Conservation (phyloP, 2,797 vertebrate species). For the Erpetoichthys calabaricus region DNA sequence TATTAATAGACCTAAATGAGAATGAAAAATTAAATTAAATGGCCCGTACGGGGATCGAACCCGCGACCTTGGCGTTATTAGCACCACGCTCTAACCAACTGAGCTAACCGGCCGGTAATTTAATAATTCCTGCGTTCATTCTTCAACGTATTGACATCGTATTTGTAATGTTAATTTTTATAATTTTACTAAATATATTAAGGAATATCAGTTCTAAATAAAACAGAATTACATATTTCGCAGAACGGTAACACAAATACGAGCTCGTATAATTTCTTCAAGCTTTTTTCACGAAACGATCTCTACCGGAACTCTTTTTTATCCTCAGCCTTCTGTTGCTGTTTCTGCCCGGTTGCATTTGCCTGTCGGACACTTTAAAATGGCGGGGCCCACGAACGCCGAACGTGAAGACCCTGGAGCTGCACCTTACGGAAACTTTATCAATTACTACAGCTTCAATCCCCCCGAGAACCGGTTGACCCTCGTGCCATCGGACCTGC, state of each 20-base stretch:
- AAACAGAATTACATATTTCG: too few species aligned
- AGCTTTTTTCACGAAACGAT: too few species aligned
- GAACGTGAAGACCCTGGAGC: constrained; percentile 53
- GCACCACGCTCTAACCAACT: constrained; percentile 3
- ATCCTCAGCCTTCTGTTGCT: neutral
- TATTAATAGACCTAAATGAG: too few species aligned
- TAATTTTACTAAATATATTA: too few species aligned
- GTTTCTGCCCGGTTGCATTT: constrained; percentile 30
- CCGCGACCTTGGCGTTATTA: constrained; percentile 30
- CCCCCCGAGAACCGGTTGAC: constrained; percentile 66
- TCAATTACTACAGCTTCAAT: constrained; percentile 76
- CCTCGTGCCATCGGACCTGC: constrained; percentile 55
- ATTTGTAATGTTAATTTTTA: too few species aligned
- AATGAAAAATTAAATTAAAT: neutral
- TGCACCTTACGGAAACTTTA: constrained; percentile 74
- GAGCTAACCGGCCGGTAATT: neutral
- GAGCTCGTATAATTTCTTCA: too few species aligned
- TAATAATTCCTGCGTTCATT: too few species aligned
- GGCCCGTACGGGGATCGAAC: constrained; percentile 51
- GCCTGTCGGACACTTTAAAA: constrained; percentile 18
- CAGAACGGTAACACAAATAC: too few species aligned
- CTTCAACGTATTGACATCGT: too few species aligned
- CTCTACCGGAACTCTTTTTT: too few species aligned
- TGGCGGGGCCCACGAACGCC: constrained; percentile 36
- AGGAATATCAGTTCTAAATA: too few species aligned